phyloP scores from a whole-genome alignment of 2,113 vertebrate species.

The Monarcha castaneiventris region DNA sequence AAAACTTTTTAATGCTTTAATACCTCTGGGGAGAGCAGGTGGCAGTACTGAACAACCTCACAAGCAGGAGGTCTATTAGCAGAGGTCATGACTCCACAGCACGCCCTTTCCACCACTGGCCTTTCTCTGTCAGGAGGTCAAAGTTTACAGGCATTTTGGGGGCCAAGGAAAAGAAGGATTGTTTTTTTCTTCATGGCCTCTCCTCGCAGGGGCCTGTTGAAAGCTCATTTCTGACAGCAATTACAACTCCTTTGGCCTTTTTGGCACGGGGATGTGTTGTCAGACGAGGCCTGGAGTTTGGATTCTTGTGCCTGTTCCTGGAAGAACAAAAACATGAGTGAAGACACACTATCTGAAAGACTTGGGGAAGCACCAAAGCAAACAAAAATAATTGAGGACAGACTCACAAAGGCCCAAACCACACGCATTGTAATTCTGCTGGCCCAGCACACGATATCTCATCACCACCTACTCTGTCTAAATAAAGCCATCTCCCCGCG shows the following conservation, averaged over 20 bases:
- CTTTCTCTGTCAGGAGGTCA: not conserved
- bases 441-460: not conserved
- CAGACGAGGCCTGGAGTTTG: not conserved
- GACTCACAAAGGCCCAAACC: not conserved
- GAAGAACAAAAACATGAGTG: not conserved
- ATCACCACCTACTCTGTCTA: slow-evolving; percentile 24
- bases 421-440: not conserved
- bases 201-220: not conserved
- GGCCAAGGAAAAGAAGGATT: not conserved
- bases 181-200: not conserved
- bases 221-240: slow-evolving; percentile 20
- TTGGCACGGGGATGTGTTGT: not conserved
- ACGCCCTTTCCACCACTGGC: not conserved
- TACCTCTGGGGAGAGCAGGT: not conserved
- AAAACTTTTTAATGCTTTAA: not conserved
- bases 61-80: not conserved
- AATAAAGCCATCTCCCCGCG: not conserved
- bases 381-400: slow-evolving; percentile 1
- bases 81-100: not conserved
- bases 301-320: not conserved
- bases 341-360: not conserved
- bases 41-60: not conserved
- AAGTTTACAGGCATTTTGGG: not conserved
- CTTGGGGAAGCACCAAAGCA: not conserved
- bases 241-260: not conserved